Evolutionary conservation across 2,113 vertebrate genomes (phyloP).

Genomic region (Xiphias gladius): DNA sequence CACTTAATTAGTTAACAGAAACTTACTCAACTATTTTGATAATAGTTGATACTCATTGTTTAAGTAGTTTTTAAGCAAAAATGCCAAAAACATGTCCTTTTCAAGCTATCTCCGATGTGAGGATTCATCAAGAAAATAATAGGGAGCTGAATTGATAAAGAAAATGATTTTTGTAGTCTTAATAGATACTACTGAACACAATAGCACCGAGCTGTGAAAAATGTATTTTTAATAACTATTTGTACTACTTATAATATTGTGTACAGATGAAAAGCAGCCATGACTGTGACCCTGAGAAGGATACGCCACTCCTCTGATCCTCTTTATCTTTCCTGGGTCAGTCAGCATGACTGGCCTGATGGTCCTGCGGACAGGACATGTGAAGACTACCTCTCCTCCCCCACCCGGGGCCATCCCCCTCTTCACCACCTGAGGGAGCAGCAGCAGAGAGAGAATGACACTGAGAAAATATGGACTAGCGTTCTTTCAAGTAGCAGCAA

Average conservation of each 20-base stretch:
- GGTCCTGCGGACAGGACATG: slow-evolving; percentile 90
- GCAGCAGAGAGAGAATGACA: not conserved
- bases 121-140: not conserved
- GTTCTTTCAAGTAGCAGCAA: not conserved
- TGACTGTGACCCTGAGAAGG: slow-evolving; percentile 76
- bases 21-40: too few relatives aligned
- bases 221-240: not conserved
- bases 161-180: not conserved
- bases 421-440: slow-evolving; percentile 86
- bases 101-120: too few relatives aligned
- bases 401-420: slow-evolving; percentile 96
- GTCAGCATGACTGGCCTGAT: slow-evolving; percentile 91
- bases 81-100: too few relatives aligned
- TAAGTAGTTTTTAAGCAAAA: too few relatives aligned
- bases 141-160: not conserved
- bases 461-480: not conserved
- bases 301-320: slow-evolving; percentile 98
- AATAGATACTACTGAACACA: not conserved
- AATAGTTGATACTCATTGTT: too few relatives aligned
- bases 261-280: not conserved
- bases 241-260: not conserved
- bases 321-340: slow-evolving; percentile 96
- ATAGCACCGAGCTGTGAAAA: not conserved
- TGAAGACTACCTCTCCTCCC: slow-evolving; percentile 93
- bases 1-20: not conserved